A percentile compares a stretch with the other conserved stretches of the same genome.
Evolutionary conservation across 2,797 vertebrate genomes (phyloP).

Genomic region (Sardinella longiceps): DNA sequence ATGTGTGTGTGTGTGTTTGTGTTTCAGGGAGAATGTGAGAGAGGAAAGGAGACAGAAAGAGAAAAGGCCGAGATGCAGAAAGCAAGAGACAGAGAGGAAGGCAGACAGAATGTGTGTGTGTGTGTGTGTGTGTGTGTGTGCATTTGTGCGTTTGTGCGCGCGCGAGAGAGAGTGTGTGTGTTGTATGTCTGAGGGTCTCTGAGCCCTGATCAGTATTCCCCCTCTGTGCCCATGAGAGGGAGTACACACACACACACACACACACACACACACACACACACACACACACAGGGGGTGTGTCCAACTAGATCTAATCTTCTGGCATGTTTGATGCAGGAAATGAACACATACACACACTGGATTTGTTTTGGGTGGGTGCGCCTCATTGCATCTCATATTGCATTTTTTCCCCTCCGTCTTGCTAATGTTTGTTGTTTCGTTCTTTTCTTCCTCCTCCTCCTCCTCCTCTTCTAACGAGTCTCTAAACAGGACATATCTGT

Average conservation of each 20-base stretch:
- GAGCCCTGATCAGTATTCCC: background rate
- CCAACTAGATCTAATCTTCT: slow-evolving; percentile 44
- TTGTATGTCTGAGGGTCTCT: background rate
- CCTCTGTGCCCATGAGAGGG: background rate
- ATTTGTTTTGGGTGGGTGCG: slow-evolving; percentile 37
- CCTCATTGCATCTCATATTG: slow-evolving; percentile 18
- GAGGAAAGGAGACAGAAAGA: background rate
- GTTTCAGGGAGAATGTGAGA: background rate
- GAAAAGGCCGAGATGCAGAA: background rate
- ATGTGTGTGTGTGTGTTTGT: background rate
- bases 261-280: too few relatives aligned
- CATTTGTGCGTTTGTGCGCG: background rate
- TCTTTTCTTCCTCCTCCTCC: background rate
- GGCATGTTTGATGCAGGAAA: slow-evolving; percentile 45
- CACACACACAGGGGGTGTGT: background rate
- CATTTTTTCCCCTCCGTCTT: slow-evolving; percentile 6
- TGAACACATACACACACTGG: slow-evolving; percentile 37
- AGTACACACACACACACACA: too few relatives aligned
- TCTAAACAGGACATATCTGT: slow-evolving; percentile 31
- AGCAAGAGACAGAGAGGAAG: background rate
- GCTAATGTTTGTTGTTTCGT: slow-evolving; percentile 1
- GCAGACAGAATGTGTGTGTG: slow-evolving; percentile 12
- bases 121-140: slow-evolving; percentile 26
- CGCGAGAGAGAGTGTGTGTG: slow-evolving; percentile 12
- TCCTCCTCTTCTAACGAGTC: slow-evolving; percentile 33